Percentiles rank a stretch among this genome's conserved stretches.
phyloP scores from a whole-genome alignment of 2,113 vertebrate genomes.

The Ictalurus punctatus region DNA sequence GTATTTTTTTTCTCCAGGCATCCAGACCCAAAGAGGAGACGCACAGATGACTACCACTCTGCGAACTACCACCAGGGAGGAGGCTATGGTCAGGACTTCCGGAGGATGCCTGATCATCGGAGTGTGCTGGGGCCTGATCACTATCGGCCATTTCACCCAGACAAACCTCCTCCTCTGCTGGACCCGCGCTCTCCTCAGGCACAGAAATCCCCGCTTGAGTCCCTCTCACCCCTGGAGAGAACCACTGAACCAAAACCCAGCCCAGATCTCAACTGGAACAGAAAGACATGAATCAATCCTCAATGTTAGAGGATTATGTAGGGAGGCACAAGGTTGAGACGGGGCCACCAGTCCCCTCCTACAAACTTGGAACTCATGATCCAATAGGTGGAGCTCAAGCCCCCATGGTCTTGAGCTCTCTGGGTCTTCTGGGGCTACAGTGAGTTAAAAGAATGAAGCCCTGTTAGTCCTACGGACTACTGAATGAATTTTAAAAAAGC shows the following conservation, averaged over 20 bases:
- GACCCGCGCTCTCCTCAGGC: conserved; percentile 91
- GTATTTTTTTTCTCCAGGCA: conserved; percentile 72
- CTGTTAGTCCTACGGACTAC: conserved; percentile 78
- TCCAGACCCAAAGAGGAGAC: conserved; percentile 88
- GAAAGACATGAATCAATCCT: conserved; percentile 79
- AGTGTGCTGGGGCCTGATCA: conserved; percentile 82
- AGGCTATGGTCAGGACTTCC: conserved; percentile 86
- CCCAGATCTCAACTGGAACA: conserved; percentile 89
- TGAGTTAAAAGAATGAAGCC: conserved; percentile 53
- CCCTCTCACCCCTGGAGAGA: conserved; percentile 87
- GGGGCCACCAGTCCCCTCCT: conserved; percentile 42
- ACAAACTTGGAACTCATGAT: conserved; percentile 25
- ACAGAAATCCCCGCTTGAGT: conserved; percentile 92
- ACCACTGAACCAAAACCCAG: conserved; percentile 82
- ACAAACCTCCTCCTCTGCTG: conserved; percentile 80
- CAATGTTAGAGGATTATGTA: conserved; percentile 1
- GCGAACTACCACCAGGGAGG: conserved; percentile 81
- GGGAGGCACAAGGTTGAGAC: conserved; percentile 52
- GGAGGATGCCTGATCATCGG: conserved; percentile 88
- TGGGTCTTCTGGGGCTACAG: conserved; percentile 55
- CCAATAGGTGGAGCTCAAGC: neutral
- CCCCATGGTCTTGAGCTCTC: neutral
- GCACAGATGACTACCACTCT: conserved; percentile 87
- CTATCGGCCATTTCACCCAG: conserved; percentile 87
- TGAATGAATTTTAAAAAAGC: conserved; percentile 56